phyloP scores from a whole-genome alignment of 2,797 vertebrate species.

The Acanthurus lineatus region DNA sequence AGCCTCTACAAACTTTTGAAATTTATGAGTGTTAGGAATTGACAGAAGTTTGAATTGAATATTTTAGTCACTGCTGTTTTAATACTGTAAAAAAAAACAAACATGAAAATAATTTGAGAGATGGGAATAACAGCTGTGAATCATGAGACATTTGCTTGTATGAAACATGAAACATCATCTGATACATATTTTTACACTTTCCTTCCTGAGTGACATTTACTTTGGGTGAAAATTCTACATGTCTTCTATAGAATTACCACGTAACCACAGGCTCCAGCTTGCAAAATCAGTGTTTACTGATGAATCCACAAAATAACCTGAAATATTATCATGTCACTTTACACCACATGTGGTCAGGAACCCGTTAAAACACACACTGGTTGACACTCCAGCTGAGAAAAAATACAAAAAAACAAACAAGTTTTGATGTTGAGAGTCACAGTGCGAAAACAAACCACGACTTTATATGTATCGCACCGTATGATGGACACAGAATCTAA shows the following conservation, averaged over 20 bases:
- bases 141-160: background rate
- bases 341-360: background rate
- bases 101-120: too few species aligned
- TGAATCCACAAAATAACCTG: background rate
- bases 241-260: background rate
- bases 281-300: background rate
- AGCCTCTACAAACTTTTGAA: background rate
- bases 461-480: background rate
- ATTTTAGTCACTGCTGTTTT: background rate
- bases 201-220: background rate
- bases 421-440: background rate
- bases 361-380: background rate
- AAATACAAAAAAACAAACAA: background rate
- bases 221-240: background rate
- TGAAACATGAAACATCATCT: background rate
- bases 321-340: background rate
- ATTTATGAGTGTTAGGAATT: background rate
- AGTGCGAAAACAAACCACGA: constrained; percentile 20
- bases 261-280: background rate
- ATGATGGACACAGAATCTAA: constrained; percentile 26
- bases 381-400: background rate
- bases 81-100: background rate
- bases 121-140: too few species aligned
- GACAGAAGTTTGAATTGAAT: background rate
- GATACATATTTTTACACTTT: background rate